phyloP scores from a whole-genome alignment of 2,797 vertebrate species.

The Knipowitschia caucasica region DNA sequence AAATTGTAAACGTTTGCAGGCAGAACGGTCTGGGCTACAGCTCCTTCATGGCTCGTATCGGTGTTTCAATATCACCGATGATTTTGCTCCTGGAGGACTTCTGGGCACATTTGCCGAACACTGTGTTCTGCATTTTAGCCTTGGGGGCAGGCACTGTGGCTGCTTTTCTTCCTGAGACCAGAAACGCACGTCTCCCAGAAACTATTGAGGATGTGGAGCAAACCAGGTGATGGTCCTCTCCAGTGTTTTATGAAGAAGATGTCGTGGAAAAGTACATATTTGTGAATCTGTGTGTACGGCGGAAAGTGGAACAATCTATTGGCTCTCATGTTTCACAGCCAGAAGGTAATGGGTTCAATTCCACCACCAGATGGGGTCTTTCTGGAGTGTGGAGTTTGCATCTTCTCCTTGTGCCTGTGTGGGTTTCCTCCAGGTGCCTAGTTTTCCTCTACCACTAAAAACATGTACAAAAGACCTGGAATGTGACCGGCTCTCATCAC shows the following conservation, averaged over 20 bases:
- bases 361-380: too few species aligned
- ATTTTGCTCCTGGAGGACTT: slow-evolving; percentile 60
- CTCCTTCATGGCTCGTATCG: slow-evolving; percentile 57
- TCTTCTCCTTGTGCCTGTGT: too few species aligned
- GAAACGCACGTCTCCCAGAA: slow-evolving; percentile 54
- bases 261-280: background rate
- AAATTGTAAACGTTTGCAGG: slow-evolving; percentile 47
- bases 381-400: too few species aligned
- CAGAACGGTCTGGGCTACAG: slow-evolving; percentile 70
- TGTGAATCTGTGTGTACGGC: too few species aligned
- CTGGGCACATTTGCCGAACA: slow-evolving; percentile 48
- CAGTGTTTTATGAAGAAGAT: background rate
- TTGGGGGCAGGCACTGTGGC: slow-evolving; percentile 27
- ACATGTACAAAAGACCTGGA: too few species aligned
- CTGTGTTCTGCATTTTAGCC: slow-evolving; percentile 48
- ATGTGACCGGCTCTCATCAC: too few species aligned
- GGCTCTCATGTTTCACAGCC: too few species aligned
- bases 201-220: slow-evolving; percentile 66
- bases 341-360: too few species aligned
- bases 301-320: too few species aligned
- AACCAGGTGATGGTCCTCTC: slow-evolving; percentile 33
- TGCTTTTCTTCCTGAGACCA: slow-evolving; percentile 58
- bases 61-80: slow-evolving; percentile 59
- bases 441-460: too few species aligned
- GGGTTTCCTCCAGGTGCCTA: too few species aligned